Evolutionary conservation across 2,888 invertebrate genomes (phyloP), one percentile per base, ranked within the genome.

Genomic region (Loripinus fragilis): DNA sequence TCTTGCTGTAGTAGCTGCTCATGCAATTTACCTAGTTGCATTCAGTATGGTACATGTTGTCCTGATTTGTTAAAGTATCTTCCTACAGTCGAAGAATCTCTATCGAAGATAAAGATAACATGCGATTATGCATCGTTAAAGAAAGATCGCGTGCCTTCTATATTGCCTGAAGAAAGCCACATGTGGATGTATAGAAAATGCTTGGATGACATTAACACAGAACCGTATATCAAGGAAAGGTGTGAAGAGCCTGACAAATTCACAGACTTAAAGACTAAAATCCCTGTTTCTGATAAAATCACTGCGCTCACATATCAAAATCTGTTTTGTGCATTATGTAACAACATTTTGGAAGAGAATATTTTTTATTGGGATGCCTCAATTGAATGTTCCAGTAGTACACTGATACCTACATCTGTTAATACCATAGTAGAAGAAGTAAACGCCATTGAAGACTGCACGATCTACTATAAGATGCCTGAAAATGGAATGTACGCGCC

Each of bases 161-260:
- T n/a, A n/a, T n/a, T n/a, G n/a, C 60, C 60, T 2, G 2, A 7
- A 33, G 30, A 20, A 5, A 20, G 3, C 12, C 5, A 10, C 2
- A 20, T 33, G 10, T 60, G 60, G 60, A 33, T 60, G 60, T 60
- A 28, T 33, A 33, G 17, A 33, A 60, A 60, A 33, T 60, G 60
- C 17, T 12, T 33, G 1, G 60, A 60, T 20, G 33, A 60, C 28
- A 33, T n/a, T n/a, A n/a, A 20, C 12, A 33, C 20, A 1, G 33
- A 23, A 2, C 23, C 12, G 1, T 5, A 12, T 8, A 60, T 20
- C 30, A 60, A 17, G 17, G 33, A 60, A 2, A 60, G 28, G 28
- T 60, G 60, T 60, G 60, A 60, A 33, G 12, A 33, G 2, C 60
- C 60, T 2, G 60, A 33, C 5, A 17, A n/a, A n/a, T 41, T 8